These are phyloP conservation scores for Salticus scenicus DNA, from an alignment of 2,888 invertebrate species.

Conservation along the genomic window DNA sequence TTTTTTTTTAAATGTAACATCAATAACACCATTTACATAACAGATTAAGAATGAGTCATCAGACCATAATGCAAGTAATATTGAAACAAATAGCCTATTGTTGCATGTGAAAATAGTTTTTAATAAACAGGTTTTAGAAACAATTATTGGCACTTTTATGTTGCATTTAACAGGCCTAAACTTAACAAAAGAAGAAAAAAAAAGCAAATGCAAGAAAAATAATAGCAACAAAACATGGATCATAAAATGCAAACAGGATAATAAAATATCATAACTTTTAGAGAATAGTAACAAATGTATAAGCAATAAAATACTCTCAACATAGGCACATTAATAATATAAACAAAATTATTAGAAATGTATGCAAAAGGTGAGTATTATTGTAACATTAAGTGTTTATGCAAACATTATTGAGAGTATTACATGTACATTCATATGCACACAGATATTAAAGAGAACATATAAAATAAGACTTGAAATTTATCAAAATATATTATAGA, in stretches of 20 bases:
- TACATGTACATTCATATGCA: no score
- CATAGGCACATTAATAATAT: not conserved
- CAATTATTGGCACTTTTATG: not conserved
- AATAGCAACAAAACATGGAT: not conserved
- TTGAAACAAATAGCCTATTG: no score
- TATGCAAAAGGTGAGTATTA: no score
- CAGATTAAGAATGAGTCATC: no score
- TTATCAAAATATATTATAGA: not conserved
- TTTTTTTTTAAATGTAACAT: no score
- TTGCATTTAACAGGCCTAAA: not conserved
- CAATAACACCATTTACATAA: no score
- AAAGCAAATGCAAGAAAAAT: not conserved
- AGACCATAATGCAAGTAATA: no score
- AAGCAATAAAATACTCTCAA: not conserved
- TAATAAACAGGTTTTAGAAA: not conserved
- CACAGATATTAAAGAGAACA: no score
- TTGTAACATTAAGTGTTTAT: no score
- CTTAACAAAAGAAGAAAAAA: conserved; percentile 3
- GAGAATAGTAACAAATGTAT: not conserved
- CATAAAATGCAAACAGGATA: not conserved
- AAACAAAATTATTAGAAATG: not conserved
- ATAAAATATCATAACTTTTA: not conserved
- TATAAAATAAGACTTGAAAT: not conserved
- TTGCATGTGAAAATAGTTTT: no score
- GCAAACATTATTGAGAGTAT: no score